Evolutionary conservation across 2,888 invertebrate genomes (phyloP).

Genomic region (Ischnura elegans): DNA sequence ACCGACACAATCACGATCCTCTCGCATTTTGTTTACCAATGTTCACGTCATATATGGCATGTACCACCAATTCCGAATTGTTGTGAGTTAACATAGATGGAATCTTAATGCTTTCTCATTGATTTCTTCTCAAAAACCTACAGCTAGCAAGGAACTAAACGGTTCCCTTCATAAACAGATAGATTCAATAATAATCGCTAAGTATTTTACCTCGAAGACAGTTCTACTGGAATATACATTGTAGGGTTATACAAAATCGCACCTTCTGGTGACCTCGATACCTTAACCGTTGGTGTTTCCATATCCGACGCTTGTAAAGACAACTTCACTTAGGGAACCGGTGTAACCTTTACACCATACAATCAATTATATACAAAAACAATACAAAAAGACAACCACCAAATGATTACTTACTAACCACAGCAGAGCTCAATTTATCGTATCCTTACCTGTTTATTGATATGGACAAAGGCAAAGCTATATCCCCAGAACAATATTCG

Average conservation of each 20-base stretch:
- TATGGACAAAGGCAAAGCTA: background rate
- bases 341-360: slow-evolving; percentile 8
- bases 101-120: no score
- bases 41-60: background rate
- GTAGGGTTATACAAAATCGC: background rate
- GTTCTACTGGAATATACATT: background rate
- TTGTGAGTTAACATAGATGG: background rate
- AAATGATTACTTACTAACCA: background rate
- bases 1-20: no score
- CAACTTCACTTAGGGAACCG: background rate
- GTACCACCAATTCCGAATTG: background rate
- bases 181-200: background rate
- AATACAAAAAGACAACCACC: background rate
- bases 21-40: background rate
- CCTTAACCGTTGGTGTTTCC: background rate
- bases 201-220: background rate
- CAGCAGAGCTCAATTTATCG: background rate
- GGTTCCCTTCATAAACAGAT: background rate
- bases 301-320: background rate
- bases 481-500: background rate
- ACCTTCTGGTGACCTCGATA: background rate
- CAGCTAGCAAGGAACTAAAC: background rate
- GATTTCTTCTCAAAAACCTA: background rate
- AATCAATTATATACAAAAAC: slow-evolving; percentile 18
- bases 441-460: background rate